Evolutionary conservation across 1,140 invertebrate genomes (phyloP).

Genomic region (Apis laboriosa): DNA sequence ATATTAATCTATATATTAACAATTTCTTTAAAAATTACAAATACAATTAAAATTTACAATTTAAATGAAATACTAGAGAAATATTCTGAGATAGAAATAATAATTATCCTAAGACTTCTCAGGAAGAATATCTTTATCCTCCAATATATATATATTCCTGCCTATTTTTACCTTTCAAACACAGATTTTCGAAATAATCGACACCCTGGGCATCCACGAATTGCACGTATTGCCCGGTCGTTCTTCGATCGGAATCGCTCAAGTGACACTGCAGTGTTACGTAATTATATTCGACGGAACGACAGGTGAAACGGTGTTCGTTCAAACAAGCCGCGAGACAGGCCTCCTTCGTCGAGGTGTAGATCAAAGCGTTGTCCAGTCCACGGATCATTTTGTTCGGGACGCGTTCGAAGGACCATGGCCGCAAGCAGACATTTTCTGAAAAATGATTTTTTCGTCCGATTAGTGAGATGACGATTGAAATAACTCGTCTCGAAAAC

Average conservation of each 20-base stretch:
- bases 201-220: slow-evolving; percentile 94
- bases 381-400: slow-evolving; percentile 95
- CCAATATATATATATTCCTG: background rate
- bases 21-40: too few species aligned
- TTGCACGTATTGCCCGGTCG: slow-evolving; percentile 90
- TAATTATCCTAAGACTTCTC: too few species aligned
- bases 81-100: too few species aligned
- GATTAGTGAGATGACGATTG: background rate
- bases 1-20: too few species aligned
- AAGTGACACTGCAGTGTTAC: slow-evolving; percentile 94
- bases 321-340: slow-evolving; percentile 95
- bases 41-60: too few species aligned
- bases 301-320: slow-evolving; percentile 94
- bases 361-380: slow-evolving; percentile 94
- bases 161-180: slow-evolving; percentile 86
- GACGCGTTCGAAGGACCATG: slow-evolving; percentile 96
- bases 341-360: slow-evolving; percentile 95
- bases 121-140: too few species aligned
- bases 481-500: background rate
- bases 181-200: slow-evolving; percentile 98
- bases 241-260: slow-evolving; percentile 93
- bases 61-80: too few species aligned
- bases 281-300: slow-evolving; percentile 96
- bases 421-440: slow-evolving; percentile 94
- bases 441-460: slow-evolving; percentile 50